These are phyloP conservation scores for Euplexia lucipara DNA, from an alignment of 2,888 invertebrate genomes.

Conservation along the genomic window DNA sequence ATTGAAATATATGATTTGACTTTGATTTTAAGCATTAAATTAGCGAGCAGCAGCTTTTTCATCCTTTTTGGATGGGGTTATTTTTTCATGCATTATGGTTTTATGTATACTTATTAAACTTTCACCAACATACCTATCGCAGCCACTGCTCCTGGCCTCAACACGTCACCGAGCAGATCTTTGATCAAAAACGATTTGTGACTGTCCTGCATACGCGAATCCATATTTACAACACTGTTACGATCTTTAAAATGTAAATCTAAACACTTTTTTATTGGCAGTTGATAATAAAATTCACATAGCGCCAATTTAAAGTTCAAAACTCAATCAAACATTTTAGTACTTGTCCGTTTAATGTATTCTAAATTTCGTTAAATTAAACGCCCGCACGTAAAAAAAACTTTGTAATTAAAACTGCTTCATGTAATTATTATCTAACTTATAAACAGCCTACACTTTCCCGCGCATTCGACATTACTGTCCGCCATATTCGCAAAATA, in stretches of 20 bases:
- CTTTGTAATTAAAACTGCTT: background rate
- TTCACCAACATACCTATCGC: conserved; percentile 62
- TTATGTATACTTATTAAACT: background rate
- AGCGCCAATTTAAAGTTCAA: background rate
- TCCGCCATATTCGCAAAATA: conserved; percentile 85
- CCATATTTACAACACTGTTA: conserved; percentile 61
- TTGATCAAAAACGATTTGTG: conserved; percentile 96
- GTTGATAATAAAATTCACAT: conserved; percentile 25
- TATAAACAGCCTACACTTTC: conserved; percentile 78
- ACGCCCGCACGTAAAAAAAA: background rate
- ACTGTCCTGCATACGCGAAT: conserved; percentile 91
- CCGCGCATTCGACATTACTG: conserved; percentile 84
- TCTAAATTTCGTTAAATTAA: too few relatives aligned
- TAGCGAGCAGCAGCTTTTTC: too few relatives aligned
- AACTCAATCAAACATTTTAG: conserved; percentile 1
- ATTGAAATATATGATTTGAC: too few relatives aligned
- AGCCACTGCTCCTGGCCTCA: conserved; percentile 81
- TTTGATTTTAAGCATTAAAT: too few relatives aligned
- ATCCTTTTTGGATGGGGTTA: too few relatives aligned
- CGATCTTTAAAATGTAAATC: background rate
- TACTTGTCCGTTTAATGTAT: background rate
- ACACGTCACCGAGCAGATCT: conserved; percentile 95
- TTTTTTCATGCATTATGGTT: background rate
- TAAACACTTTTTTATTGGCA: background rate
- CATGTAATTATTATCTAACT: conserved; percentile 23